Base-by-base conservation (phyloP, 2,113 vertebrate species). In the Carollia perspicillata region DNA sequence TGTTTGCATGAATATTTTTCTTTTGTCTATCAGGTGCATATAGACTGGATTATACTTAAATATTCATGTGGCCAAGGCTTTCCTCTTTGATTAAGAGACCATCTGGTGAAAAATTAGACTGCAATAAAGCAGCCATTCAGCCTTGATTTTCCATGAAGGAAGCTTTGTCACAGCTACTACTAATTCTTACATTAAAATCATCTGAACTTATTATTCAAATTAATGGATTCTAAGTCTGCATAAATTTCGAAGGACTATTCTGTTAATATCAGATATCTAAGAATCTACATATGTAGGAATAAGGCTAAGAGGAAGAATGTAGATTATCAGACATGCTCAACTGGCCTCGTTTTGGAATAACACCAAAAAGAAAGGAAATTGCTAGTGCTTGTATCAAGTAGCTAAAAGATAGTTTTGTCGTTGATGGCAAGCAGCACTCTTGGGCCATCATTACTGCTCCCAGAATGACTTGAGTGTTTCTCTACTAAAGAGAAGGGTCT, bases 311-410 rank as follows among this genome's bases (percentile, higher is more conserved):
- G 72, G 60, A 86, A 90, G 16, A 71, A 23, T 60, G 42, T 6
- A 22, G 68, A 81, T 30, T 53, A 3, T 72, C n/a, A 79, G 72
- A 14, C 47, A 26, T 35, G 22, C 5, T 90, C 85, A 77, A 0
- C 9, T 77, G 58, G 30, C 28, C 28, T 96, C 85, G 35, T 72
- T 96, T 89, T 84, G 58, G 71, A 87, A 60, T 92, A 84, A 87
- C 16, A 77, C 13, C 28, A 84, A 40, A 63, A 26, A 75, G 65
- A 80, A 23, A 30, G 12, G 20, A 74, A 42, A 7, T 58, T 71
- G 14, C 47, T 75, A 22, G 16, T 44, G 35, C 12, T 10, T 81
- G 1, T 79, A 18, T 66, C 74, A 49, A 13, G 51, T 72, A 72
- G 20, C 42, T 84, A 9, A 42, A 83, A 66, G 3, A 69, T 35